Percentiles rank a stretch among this genome's conserved stretches.
These are phyloP conservation scores for Pseudocheirus occidentalis DNA, from an alignment of 2,797 vertebrate genomes.

Conservation along the genomic window DNA sequence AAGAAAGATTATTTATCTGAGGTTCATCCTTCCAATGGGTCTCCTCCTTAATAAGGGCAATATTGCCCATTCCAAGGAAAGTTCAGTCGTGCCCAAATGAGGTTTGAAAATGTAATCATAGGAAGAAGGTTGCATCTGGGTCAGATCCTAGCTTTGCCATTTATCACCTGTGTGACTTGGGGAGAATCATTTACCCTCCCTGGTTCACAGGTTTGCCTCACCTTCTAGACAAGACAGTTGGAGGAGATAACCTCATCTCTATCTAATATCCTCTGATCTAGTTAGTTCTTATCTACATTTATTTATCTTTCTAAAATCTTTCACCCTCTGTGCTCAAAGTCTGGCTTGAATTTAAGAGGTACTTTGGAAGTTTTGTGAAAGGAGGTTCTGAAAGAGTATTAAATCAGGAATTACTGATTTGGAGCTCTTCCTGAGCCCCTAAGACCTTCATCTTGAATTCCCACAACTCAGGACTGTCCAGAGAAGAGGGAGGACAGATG, in stretches of 20 bases:
- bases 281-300: neutral
- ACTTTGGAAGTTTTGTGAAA: neutral
- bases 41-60: neutral
- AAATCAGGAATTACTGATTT: neutral
- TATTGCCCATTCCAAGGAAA: conserved; percentile 35
- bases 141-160: neutral
- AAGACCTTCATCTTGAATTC: neutral
- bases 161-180: neutral
- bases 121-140: neutral
- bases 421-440: too few species aligned
- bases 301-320: neutral
- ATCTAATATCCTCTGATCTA: neutral
- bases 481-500: neutral
- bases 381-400: neutral
- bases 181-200: neutral
- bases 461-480: neutral
- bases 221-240: neutral
- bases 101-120: neutral
- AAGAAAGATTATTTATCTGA: conserved; percentile 62
- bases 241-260: neutral
- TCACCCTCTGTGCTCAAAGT: neutral
- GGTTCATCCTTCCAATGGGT: conserved; percentile 31
- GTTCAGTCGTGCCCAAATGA: neutral
- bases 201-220: neutral
- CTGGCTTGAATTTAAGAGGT: neutral